Conservation (phyloP, 1,140 invertebrate genomes). For the Eumaeus atala region DNA sequence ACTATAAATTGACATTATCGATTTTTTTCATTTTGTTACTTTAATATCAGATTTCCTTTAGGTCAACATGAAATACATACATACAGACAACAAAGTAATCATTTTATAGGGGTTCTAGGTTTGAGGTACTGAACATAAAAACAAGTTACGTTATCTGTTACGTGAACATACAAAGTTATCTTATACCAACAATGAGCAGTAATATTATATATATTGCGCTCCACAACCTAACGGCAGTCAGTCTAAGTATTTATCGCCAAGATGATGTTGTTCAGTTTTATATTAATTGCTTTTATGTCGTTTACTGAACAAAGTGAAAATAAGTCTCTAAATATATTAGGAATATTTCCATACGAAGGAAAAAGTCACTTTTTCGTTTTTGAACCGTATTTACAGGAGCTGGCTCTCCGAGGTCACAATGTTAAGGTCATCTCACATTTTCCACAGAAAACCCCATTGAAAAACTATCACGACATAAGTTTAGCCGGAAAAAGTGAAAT, state of each 20-base stretch:
- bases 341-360: conserved; percentile 79
- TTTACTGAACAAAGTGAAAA: conserved; percentile 21
- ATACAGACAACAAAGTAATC: too few species aligned
- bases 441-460: conserved; percentile 65
- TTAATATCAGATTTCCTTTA: too few species aligned
- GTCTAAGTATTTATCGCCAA: background rate
- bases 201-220: conserved; percentile 1
- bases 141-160: too few species aligned
- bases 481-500: conserved; percentile 45
- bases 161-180: too few species aligned
- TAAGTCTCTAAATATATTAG: conserved; percentile 74
- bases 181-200: background rate
- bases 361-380: conserved; percentile 85
- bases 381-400: conserved; percentile 76
- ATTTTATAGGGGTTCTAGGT: too few species aligned
- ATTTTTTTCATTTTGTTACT: too few species aligned
- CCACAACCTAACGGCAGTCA: background rate
- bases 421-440: conserved; percentile 83
- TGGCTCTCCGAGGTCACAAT: conserved; percentile 80
- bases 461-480: conserved; percentile 77
- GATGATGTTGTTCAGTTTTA: background rate
- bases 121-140: too few species aligned
- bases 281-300: background rate
- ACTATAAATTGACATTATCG: too few species aligned
- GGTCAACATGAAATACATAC: too few species aligned